Base-by-base conservation (phyloP, 2,888 invertebrate genomes). In the Gasteruption jaculator region DNA sequence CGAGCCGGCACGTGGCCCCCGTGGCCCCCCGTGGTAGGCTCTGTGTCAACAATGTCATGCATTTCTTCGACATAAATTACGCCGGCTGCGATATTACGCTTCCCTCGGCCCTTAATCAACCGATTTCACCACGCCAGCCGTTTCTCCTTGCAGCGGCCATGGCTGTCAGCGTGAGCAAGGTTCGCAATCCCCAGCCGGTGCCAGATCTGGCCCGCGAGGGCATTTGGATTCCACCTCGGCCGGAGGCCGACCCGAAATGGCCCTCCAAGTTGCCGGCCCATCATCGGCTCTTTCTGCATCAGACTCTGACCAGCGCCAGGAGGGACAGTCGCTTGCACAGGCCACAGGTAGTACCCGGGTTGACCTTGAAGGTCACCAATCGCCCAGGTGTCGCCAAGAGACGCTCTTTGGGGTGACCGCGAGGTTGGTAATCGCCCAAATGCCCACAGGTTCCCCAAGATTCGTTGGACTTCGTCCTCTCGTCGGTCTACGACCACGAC, bases 401-500 rank as follows among this genome's bases (percentile, higher is more conserved):
- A n/a, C n/a, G n/a, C n/a, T n/a, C n/a, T n/a, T n/a, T n/a, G n/a
- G n/a, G n/a, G n/a, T n/a, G n/a, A n/a, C n/a, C n/a, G n/a, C n/a
- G n/a, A n/a, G n/a, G n/a, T n/a, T n/a, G n/a, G n/a, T n/a, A n/a
- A n/a, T n/a, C n/a, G n/a, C n/a, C n/a, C n/a, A n/a, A n/a, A n/a
- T n/a, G n/a, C n/a, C 48, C 41, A 21, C 74, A 80, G 60, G 72
- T 78, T 36, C 86, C 86, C 0, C 71, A 74, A 15, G 86, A 88
- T 61, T 77, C 80, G 31, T 71, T 89, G 43, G 89, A 89, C 61
- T 73, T 85, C 38, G 71, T 80, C 5, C 68, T 89, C 35, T 71
- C 77, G 4, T 74, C 86, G 0, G 76, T 81, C 0, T 89, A 87
- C 62, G 74, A 82, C 55, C 86, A 87, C 46, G 77, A 77, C 10